Base-by-base conservation (phyloP, 2,113 vertebrate species). In the Thamnaconus septentrionalis region DNA sequence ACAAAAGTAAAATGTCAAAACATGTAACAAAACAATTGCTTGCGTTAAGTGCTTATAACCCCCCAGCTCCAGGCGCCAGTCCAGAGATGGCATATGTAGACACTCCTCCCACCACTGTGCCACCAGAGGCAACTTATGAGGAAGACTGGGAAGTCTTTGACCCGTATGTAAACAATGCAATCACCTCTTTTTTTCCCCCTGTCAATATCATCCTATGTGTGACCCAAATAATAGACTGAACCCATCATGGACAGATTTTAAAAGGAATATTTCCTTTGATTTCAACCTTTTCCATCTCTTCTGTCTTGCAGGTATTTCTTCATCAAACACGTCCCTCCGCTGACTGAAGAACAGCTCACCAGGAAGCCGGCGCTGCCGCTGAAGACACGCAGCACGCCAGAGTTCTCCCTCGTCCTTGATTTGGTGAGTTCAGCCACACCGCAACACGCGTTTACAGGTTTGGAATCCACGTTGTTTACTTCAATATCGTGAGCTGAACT, bases 71-170 rank as follows among this genome's bases (percentile, higher is more conserved):
- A 84, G 94, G 96, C 71, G 92, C 94, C 81, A 81, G 75, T 74
- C 95, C 94, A 73, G 93, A 95, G 66, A 94, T 94, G 87, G 90
- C 92, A 47, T 98, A 98, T 79, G 94, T 95, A 61, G 89, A 92
- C 11, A 78, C 76, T 50, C 85, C 85, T 54, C 80, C 83, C 1
- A 70, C 88, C 5, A 90, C 95, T 54, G 94, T 95, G 52, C 95
- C 96, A 5, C 92, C 95, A 52, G 96, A 98, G 76, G 94, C 93
- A 49, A 93, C 96, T 54, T 99, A 98, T 74, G 97, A 99, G 76
- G 97, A 99, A 85, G 97, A 99, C 89, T 99, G 97, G 97, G 97
- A 99, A 82, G 97, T 99, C 53, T 99, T 99, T 93, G 97, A 99
- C 87, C 96, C 96, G 97, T 99, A 83, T 95, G 97, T 96, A 55